Evolutionary conservation across 1,140 invertebrate species (phyloP), one percentile per base, ranked within the genome.

Genomic region (Drosophila athabasca): DNA sequence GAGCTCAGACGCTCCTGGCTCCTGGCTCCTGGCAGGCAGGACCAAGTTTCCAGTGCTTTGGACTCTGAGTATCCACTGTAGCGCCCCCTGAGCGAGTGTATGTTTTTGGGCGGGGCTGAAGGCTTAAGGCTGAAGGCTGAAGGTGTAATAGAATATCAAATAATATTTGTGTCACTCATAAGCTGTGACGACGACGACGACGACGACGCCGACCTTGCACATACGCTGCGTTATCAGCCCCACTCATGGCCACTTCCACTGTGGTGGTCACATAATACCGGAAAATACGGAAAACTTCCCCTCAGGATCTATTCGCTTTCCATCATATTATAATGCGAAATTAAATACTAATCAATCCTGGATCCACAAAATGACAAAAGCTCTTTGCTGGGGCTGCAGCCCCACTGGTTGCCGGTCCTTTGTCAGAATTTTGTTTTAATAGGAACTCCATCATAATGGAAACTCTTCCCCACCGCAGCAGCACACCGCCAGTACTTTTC

Each of bases 81-180:
- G 17, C 17, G 24, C 17, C 6, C 17, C 17, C 11, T 31, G 31
- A 31, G 31, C 31, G 3, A 31, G 31, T 2, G 31, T 31, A 2
- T 31, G 31, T 31, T 8, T 8, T 8, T 2, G 31, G 31, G 24
- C 24, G 3, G 24, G 24, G 31, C 31, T 8, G 31, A 31, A 31
- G 31, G 5, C n/a, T n/a, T n/a, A n/a, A n/a, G n/a, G n/a, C n/a
- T n/a, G n/a, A n/a, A n/a, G 29, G 29, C 8, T 8, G 29, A 31
- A 31, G 31, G 5, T 41, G 44, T 58, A 50, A 64, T 11, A 60
- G 44, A 60, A 76, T 74, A 85, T 85, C 61, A 85, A 69, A 79
- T 84, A 68, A 68, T 79, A 79, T 76, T 84, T 62, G 62, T 66
- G 52, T 50, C 43, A 43, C 51, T 62, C 79, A 75, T 69, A 69